Evolutionary conservation across 2,113 vertebrate species (phyloP).

Genomic region (Scalopus aquaticus): DNA sequence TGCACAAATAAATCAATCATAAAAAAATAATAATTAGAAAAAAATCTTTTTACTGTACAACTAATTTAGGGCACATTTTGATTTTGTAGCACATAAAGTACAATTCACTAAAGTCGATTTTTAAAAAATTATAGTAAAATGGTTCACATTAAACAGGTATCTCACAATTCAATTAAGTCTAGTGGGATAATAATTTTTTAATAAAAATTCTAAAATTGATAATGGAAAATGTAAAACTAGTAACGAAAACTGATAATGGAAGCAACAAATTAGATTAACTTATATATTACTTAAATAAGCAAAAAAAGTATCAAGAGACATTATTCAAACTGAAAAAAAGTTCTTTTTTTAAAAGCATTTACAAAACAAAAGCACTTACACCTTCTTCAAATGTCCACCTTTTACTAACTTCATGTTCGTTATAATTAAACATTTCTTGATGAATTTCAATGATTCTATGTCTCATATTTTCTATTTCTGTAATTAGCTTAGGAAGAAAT

Average conservation of each 20-base stretch:
- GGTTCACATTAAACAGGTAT: not conserved
- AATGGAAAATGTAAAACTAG: not conserved
- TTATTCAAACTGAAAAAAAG: constrained; percentile 41
- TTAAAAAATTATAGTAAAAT: not conserved
- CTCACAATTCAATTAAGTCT: not conserved
- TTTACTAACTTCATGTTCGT: constrained; percentile 99
- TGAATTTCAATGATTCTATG: constrained; percentile 97
- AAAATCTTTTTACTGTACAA: not conserved
- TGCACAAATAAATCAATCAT: too few relatives aligned
- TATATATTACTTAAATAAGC: not conserved
- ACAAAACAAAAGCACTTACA: constrained; percentile 86
- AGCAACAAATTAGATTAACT: not conserved
- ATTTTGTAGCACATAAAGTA: not conserved
- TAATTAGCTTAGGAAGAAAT: constrained; percentile 89
- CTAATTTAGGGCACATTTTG: constrained; percentile 23
- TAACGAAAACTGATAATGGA: not conserved
- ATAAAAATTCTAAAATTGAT: constrained; percentile 45
- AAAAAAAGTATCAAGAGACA: constrained; percentile 5
- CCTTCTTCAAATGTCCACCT: constrained; percentile 99
- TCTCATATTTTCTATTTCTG: constrained; percentile 99
- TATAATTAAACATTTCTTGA: constrained; percentile 98
- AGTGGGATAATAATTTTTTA: not conserved
- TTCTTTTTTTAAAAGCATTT: constrained; percentile 29
- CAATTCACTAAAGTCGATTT: not conserved
- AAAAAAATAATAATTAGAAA: not conserved